Evolutionary conservation across 2,113 vertebrate species (phyloP).

Genomic region (Mus pahari): DNA sequence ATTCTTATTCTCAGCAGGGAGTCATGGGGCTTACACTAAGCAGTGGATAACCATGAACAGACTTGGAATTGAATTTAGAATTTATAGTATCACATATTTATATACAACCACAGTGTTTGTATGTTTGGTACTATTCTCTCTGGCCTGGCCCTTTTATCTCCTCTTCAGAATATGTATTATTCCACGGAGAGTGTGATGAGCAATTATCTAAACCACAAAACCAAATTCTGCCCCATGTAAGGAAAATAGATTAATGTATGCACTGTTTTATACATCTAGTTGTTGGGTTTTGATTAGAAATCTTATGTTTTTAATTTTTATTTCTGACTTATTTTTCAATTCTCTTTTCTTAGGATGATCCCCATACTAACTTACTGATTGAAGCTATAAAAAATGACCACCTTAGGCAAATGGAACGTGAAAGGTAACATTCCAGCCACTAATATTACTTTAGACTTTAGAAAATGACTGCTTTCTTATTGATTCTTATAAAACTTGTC

Average conservation of each 20-base stretch:
- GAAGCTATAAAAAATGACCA: slow-evolving; percentile 98
- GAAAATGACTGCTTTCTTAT: background rate
- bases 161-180: slow-evolving; percentile 4
- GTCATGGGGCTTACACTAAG: background rate
- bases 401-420: slow-evolving; percentile 95
- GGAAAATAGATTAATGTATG: slow-evolving; percentile 16
- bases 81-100: background rate
- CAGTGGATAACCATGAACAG: background rate
- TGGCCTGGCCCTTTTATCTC: slow-evolving; percentile 21
- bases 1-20: background rate
- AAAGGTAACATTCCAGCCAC: slow-evolving; percentile 89
- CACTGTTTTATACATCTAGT: slow-evolving; percentile 3
- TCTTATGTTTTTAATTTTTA: slow-evolving; percentile 14
- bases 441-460: slow-evolving; percentile 36
- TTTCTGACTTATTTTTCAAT: slow-evolving; percentile 45
- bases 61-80: slow-evolving; percentile 30
- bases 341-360: slow-evolving; percentile 91
- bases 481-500: background rate
- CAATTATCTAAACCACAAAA: slow-evolving; percentile 23
- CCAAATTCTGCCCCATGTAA: slow-evolving; percentile 9
- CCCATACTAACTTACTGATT: slow-evolving; percentile 91
- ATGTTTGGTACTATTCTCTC: background rate
- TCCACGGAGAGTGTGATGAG: background rate
- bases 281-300: slow-evolving; percentile 9
- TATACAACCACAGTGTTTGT: background rate